Conservation (phyloP, 2,888 invertebrate genomes). For the Meteorus colon region DNA sequence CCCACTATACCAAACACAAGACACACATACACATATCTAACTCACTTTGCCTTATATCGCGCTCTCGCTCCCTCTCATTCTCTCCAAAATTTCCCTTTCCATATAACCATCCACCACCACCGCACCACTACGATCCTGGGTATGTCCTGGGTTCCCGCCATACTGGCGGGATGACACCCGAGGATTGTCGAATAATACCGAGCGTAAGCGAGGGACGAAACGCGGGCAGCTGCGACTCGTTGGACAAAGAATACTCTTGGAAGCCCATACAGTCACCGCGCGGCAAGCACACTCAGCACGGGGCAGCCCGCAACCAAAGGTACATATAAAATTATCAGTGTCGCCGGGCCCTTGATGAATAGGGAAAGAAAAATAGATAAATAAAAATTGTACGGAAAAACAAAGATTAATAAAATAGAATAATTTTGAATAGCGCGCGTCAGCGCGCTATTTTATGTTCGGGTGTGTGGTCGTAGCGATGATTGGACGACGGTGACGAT, state of each 20-base stretch:
- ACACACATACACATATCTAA: conserved; percentile 15
- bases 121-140: conserved; percentile 59
- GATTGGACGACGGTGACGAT: conserved; percentile 14
- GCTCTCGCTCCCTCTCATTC: conserved; percentile 27
- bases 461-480: background rate
- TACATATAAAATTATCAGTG: conserved; percentile 52
- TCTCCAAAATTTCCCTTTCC: conserved; percentile 50
- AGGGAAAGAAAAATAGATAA: background rate
- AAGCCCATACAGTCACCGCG: conserved; percentile 70
- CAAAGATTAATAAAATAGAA: background rate
- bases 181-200: conserved; percentile 64
- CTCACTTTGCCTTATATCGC: conserved; percentile 37
- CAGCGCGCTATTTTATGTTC: background rate
- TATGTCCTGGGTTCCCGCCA: conserved; percentile 72
- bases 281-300: conserved; percentile 72
- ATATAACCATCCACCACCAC: conserved; percentile 13
- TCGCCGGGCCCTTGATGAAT: background rate
- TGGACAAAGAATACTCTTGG: conserved; percentile 72
- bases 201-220: conserved; percentile 61
- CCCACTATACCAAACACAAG: background rate
- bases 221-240: conserved; percentile 72
- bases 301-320: conserved; percentile 73
- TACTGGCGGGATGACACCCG: conserved; percentile 69
- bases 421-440: background rate
- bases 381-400: conserved; percentile 14